phyloP scores from a whole-genome alignment of 2,113 vertebrate genomes.

The Accipiter virgatus region DNA sequence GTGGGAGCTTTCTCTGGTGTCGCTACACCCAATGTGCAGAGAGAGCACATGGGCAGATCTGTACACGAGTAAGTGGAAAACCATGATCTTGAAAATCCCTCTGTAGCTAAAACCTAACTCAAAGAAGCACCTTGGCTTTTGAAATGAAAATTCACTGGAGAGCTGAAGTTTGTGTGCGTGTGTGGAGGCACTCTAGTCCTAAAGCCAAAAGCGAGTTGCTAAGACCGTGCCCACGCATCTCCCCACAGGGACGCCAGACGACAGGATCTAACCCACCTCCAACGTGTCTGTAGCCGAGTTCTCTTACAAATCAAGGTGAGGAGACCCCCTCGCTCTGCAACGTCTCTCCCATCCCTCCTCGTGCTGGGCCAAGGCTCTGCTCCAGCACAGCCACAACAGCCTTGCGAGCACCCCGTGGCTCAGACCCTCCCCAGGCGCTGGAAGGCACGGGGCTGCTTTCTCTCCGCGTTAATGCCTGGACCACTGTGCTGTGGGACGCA shows the following conservation, averaged over 20 bases:
- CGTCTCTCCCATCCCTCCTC: rapidly evolving
- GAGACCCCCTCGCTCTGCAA: neutral
- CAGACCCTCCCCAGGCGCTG: neutral
- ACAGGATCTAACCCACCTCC: neutral
- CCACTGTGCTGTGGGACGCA: neutral
- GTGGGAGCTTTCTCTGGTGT: neutral
- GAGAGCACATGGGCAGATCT: neutral
- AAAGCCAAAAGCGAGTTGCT: neutral
- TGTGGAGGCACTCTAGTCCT: neutral
- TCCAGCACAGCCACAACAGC: neutral
- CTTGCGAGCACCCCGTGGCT: neutral
- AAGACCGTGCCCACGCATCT: neutral
- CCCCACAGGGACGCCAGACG: rapidly evolving
- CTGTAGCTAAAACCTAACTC: neutral
- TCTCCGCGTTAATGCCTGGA: neutral
- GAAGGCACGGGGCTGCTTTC: neutral
- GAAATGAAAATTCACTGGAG: neutral
- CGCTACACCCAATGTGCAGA: neutral
- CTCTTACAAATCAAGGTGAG: neutral
- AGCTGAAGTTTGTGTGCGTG: neutral
- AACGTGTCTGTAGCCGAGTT: rapidly evolving
- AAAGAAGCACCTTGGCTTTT: neutral
- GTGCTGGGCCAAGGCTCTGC: neutral
- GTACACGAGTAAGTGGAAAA: neutral
- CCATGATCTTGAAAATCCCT: neutral